These are phyloP conservation scores for Lasioglossum oenotherae DNA, from an alignment of 2,888 invertebrate species.

Conservation along the genomic window DNA sequence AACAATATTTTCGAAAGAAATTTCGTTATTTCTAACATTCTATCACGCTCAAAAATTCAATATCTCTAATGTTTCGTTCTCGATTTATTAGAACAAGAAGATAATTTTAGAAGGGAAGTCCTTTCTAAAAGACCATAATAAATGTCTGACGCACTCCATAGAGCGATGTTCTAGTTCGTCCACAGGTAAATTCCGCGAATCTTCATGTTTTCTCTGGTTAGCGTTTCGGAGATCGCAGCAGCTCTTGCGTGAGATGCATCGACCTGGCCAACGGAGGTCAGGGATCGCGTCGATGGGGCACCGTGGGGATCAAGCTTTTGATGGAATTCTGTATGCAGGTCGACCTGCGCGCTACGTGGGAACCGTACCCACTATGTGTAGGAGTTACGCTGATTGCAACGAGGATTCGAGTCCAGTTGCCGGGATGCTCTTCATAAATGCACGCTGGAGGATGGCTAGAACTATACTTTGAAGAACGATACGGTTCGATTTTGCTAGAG, in stretches of 20 bases:
- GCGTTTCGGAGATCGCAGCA: conserved; percentile 19
- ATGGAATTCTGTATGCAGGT: conserved; percentile 68
- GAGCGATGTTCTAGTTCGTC: neutral
- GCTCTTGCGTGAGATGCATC: conserved; percentile 65
- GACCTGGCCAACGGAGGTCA: conserved; percentile 61
- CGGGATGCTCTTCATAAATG: conserved; percentile 1
- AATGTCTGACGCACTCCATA: neutral
- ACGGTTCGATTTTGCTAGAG: neutral
- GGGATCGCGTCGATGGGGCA: conserved; percentile 64
- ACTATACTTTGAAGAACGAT: neutral
- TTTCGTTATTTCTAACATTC: neutral
- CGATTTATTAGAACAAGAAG: neutral
- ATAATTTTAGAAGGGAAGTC: neutral
- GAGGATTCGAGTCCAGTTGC: conserved; percentile 14
- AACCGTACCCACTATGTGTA: conserved; percentile 20
- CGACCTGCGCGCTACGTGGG: conserved; percentile 59
- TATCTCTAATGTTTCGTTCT: neutral
- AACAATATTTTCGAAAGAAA: too few relatives aligned
- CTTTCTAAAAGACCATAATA: neutral
- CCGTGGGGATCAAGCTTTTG: conserved; percentile 61
- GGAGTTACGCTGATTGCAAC: conserved; percentile 22
- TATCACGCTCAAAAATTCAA: neutral
- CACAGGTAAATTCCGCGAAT: neutral
- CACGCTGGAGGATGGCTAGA: neutral
- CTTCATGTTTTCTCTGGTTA: neutral